Conservation (phyloP, 2,113 vertebrate genomes). For the Struthio camelus region DNA sequence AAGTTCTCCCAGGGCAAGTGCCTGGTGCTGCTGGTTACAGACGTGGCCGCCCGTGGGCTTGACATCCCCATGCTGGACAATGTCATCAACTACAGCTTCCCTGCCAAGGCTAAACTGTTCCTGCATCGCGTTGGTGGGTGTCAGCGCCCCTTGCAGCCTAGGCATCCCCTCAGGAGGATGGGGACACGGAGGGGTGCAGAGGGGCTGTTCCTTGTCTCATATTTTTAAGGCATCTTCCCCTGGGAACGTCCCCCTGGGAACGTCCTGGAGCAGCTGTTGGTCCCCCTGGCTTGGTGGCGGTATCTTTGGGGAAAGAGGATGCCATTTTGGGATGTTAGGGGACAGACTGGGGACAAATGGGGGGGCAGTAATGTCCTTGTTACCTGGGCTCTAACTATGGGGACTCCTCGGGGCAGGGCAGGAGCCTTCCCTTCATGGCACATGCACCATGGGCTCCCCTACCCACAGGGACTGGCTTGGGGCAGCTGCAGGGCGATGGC, state of each 20-base stretch:
- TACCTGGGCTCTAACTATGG: background rate
- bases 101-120: conserved; percentile 93
- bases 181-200: background rate
- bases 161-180: background rate
- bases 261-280: background rate
- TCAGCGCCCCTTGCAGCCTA: background rate
- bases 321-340: rapidly evolving
- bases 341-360: background rate
- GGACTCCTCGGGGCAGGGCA: background rate
- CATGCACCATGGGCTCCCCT: too few relatives aligned
- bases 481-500: background rate
- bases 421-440: background rate
- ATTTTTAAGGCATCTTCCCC: background rate
- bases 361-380: background rate
- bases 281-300: background rate
- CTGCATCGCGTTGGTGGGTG: conserved; percentile 94
- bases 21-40: conserved; percentile 90
- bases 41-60: conserved; percentile 93
- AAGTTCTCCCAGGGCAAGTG: conserved; percentile 91
- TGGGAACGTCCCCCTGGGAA: background rate
- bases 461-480: background rate
- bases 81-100: conserved; percentile 97
- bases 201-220: background rate
- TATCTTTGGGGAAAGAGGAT: background rate
- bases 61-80: conserved; percentile 98